Percentiles rank a stretch among this genome's conserved stretches.
These are phyloP conservation scores for Ylistrum balloti DNA, from an alignment of 1,140 invertebrate genomes.

Conservation along the genomic window DNA sequence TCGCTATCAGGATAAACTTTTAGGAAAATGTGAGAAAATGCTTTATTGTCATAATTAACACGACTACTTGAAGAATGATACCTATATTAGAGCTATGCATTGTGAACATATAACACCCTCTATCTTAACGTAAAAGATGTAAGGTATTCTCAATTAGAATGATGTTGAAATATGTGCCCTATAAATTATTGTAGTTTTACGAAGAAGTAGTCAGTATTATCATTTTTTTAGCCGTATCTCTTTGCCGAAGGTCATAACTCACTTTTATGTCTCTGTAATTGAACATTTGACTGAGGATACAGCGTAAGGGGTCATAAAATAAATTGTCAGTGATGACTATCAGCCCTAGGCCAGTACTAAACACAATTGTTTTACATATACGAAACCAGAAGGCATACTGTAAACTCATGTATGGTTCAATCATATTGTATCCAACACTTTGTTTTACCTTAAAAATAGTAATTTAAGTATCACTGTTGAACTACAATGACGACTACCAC, in stretches of 20 bases:
- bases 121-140: constrained; percentile 27
- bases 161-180: neutral
- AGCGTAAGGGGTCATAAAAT: constrained; percentile 41
- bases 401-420: neutral
- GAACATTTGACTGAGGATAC: constrained; percentile 47
- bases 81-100: neutral
- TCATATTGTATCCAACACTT: too few relatives aligned
- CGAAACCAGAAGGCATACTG: neutral
- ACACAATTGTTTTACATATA: constrained; percentile 40
- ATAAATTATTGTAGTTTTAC: constrained; percentile 29
- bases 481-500: too few relatives aligned
- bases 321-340: constrained; percentile 43
- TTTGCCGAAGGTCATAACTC: constrained; percentile 42
- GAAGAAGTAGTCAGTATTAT: constrained; percentile 9
- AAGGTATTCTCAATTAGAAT: constrained; percentile 25
- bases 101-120: neutral
- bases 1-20: neutral
- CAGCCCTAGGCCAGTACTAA: neutral
- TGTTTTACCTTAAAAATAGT: too few relatives aligned
- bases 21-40: neutral
- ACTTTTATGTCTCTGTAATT: constrained; percentile 48
- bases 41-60: constrained; percentile 23
- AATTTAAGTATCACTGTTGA: too few relatives aligned
- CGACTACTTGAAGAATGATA: neutral
- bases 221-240: constrained; percentile 32